These are phyloP conservation scores for Synanthedon andrenaeformis DNA, from an alignment of 2,888 invertebrate genomes.

Conservation along the genomic window DNA sequence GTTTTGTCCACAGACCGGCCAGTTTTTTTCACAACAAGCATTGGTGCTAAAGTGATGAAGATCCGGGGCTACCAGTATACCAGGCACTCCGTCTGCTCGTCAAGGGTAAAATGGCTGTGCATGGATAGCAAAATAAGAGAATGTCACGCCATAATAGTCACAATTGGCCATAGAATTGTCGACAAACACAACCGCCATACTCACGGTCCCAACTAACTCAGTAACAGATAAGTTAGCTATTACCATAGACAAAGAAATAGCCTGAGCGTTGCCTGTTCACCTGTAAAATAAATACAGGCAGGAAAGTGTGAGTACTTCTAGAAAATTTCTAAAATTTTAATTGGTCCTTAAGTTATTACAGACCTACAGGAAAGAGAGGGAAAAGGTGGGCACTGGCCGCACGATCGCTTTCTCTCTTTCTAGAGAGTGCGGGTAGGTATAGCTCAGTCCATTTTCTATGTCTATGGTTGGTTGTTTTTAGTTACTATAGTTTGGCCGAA, in stretches of 20 bases:
- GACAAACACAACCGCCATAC: conserved; percentile 50
- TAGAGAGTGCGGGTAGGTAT: no score
- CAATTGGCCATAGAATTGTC: conserved; percentile 50
- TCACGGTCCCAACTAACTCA: conserved; percentile 30
- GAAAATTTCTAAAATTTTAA: not conserved
- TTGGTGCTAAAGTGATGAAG: conserved; percentile 52
- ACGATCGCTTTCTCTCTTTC: no score
- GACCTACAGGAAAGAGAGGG: not conserved
- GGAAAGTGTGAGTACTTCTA: no score
- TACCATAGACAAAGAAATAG: not conserved
- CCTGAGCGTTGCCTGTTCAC: no score
- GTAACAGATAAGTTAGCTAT: not conserved
- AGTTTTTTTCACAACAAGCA: conserved; percentile 47
- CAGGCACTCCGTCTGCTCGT: conserved; percentile 55
- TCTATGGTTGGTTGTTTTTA: no score
- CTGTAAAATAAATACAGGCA: no score
- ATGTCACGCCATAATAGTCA: conserved; percentile 53
- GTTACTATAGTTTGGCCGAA: no score
- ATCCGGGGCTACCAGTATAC: conserved; percentile 54
- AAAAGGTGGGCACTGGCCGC: no score
- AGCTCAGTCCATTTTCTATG: no score
- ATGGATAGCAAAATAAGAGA: conserved; percentile 35
- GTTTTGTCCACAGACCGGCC: conserved; percentile 35
- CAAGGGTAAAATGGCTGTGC: conserved; percentile 54
- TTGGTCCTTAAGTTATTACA: not conserved